Evolutionary conservation across 2,113 vertebrate species (phyloP).

Genomic region (Engystomops pustulosus): DNA sequence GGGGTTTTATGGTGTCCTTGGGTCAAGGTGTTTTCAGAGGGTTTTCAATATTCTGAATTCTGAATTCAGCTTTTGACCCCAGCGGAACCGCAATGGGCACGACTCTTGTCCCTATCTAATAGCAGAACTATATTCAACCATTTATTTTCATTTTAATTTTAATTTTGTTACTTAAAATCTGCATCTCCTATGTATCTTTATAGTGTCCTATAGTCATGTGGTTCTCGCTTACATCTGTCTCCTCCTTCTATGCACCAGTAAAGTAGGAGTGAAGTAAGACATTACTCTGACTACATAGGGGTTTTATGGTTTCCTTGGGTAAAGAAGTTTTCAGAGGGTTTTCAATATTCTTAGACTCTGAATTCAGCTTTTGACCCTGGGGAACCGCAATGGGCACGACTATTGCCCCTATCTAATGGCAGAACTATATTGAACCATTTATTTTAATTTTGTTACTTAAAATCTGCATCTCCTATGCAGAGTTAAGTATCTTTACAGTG

Average conservation of each 20-base stretch:
- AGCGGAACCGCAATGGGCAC: slow-evolving; percentile 1
- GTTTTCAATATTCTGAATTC: neutral
- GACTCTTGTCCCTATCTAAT: neutral
- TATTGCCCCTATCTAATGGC: neutral
- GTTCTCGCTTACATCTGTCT: neutral
- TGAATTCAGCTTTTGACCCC: neutral
- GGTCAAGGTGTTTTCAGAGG: neutral
- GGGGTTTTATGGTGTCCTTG: neutral
- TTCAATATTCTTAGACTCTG: too few relatives aligned
- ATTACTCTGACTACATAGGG: neutral
- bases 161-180: neutral
- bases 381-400: neutral
- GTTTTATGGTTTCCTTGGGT: too few relatives aligned
- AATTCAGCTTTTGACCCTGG: neutral
- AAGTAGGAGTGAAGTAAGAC: neutral
- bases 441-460: too few relatives aligned
- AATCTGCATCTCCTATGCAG: neutral
- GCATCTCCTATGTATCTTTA: neutral
- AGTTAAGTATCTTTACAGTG: neutral
- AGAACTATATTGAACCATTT: neutral
- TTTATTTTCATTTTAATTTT: too few relatives aligned
- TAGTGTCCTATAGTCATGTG: neutral
- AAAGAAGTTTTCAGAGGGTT: too few relatives aligned
- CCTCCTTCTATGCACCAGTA: neutral
- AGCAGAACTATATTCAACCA: neutral